These are phyloP conservation scores for Papilio polytes DNA, from an alignment of 1,140 invertebrate genomes.

Conservation along the genomic window DNA sequence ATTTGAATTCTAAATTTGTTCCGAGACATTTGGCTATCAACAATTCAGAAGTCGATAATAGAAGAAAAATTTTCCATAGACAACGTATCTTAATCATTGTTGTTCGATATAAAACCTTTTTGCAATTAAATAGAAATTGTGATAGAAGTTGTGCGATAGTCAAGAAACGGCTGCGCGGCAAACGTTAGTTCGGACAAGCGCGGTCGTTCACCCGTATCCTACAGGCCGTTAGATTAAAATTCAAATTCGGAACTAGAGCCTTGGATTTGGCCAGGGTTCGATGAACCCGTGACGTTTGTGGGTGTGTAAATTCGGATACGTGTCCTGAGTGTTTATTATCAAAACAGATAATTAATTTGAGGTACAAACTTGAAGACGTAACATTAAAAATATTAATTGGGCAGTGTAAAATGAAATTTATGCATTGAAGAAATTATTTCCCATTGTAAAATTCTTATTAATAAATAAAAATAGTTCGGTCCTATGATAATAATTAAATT, in stretches of 20 bases:
- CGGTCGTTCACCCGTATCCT: slow-evolving; percentile 71
- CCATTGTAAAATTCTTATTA: too few relatives aligned
- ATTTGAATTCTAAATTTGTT: not conserved
- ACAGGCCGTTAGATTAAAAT: slow-evolving; percentile 77
- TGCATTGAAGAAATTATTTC: too few relatives aligned
- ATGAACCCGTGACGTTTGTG: slow-evolving; percentile 66
- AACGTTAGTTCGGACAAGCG: slow-evolving; percentile 67
- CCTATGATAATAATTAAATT: too few relatives aligned
- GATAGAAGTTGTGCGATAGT: slow-evolving; percentile 45
- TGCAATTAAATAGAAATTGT: slow-evolving; percentile 49
- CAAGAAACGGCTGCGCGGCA: slow-evolving; percentile 49
- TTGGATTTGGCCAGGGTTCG: slow-evolving; percentile 54
- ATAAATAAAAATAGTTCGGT: too few relatives aligned
- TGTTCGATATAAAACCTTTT: slow-evolving; percentile 56
- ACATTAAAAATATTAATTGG: not conserved
- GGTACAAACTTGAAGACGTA: not conserved
- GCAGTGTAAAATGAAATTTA: too few relatives aligned
- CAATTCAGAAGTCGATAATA: slow-evolving; percentile 23
- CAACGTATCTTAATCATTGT: slow-evolving; percentile 45
- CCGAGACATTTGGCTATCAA: not conserved
- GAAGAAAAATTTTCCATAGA: not conserved
- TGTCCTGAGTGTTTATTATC: not conserved
- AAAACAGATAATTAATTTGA: not conserved
- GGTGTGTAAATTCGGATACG: slow-evolving; percentile 52
- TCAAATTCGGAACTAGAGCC: slow-evolving; percentile 71